Evolutionary conservation across 1,140 invertebrate species (phyloP).

Genomic region (Bombus vancouverensis): DNA sequence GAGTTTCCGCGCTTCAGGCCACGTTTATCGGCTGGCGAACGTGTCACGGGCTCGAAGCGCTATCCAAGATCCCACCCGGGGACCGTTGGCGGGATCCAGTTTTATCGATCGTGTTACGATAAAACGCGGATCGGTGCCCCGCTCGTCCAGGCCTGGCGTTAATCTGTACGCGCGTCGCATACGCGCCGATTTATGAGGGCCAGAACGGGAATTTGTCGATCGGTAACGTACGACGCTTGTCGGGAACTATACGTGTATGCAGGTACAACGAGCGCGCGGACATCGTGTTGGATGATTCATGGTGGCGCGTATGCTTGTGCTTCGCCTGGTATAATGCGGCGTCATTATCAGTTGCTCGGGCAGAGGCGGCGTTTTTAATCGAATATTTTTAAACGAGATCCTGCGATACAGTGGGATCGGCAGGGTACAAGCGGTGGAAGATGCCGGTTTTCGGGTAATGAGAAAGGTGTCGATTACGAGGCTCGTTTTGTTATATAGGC

Average conservation of each 20-base stretch:
- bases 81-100: slow-evolving; percentile 37
- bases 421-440: not conserved
- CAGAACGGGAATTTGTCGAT: slow-evolving; percentile 53
- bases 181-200: slow-evolving; percentile 30
- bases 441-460: not conserved
- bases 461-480: not conserved
- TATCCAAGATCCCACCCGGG: slow-evolving; percentile 14
- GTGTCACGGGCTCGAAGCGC: slow-evolving; percentile 43
- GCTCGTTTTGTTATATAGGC: not conserved
- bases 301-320: slow-evolving; percentile 12
- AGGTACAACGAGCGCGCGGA: slow-evolving; percentile 10
- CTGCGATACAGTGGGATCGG: too few species aligned
- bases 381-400: slow-evolving; percentile 7
- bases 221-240: slow-evolving; percentile 47
- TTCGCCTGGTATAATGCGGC: slow-evolving; percentile 27
- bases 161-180: slow-evolving; percentile 25
- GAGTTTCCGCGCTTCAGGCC: slow-evolving; percentile 59
- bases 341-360: slow-evolving; percentile 21
- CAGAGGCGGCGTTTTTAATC: slow-evolving; percentile 36
- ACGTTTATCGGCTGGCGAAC: slow-evolving; percentile 54
- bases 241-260: not conserved
- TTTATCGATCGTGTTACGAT: slow-evolving; percentile 61
- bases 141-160: not conserved
- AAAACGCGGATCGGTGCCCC: slow-evolving; percentile 24
- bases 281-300: slow-evolving; percentile 34